Evolutionary conservation across 2,113 vertebrate species (phyloP), one percentile per base, ranked within the genome.

Genomic region (Rhynchomys soricoides): DNA sequence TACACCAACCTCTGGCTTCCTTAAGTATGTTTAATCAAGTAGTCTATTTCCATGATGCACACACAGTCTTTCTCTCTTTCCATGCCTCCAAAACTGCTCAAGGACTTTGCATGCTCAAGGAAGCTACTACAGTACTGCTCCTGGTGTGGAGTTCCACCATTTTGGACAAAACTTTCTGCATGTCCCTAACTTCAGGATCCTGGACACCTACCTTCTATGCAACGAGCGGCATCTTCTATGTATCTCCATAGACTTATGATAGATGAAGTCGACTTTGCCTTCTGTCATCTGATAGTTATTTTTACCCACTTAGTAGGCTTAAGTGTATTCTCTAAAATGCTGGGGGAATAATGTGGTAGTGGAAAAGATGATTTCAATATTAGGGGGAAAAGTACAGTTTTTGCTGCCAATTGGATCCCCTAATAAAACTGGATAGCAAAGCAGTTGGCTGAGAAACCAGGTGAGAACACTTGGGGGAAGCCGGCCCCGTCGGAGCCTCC

Each of bases 351-450:
- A 93, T 83, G 93, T 52, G 13, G n/a, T 92, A 62, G 95, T 97
- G 97, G 93, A 97, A 97, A 97, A 85, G 95, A 95, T 96, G 89
- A 97, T 95, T 94, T 91, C 86, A 93, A 82, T 81, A 92, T 93
- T 82, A 95, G 74, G 8, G 40, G 62, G 94, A 85, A 78, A 96
- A 96, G 68, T 75, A 11, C 31, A 59, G 57, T 62, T 86, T 78
- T 85, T 71, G 66, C 52, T 95, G 96, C 89, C 97, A 95, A 96
- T 21, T 48, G n/a, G 77, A 55, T 95, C 82, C 64, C 64, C 85
- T 94, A 95, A 93, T 96, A 96, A 98, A 93, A 95, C 75, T 57
- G 66, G 78, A 96, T 96, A 95, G 70, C 34, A 75, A 83, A 83
- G 59, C 71, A 91, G 57, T 87, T 96, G 92, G 96, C 94, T 34